Base-by-base conservation (phyloP, 2,113 vertebrate genomes). In the Melanotaenia duboulayi region DNA sequence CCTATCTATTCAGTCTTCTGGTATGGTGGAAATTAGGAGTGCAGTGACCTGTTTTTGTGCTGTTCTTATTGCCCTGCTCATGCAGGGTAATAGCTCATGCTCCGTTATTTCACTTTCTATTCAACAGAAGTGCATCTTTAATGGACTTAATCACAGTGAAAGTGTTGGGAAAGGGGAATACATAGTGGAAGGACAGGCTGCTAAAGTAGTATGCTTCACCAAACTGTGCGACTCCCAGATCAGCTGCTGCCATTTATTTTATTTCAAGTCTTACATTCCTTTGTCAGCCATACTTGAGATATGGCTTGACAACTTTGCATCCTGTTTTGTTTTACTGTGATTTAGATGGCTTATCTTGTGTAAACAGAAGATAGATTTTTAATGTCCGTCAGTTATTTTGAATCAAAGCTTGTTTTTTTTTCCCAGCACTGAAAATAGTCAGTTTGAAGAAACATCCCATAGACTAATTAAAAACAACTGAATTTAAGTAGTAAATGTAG, bases 261-360 rank as follows among this genome's bases (percentile, higher is more conserved):
- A 65, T 70, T 55, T 20, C 19, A n/a, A 63, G 37, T 51, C 74
- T 64, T 20, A 16, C 20, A 6, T 46, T 48, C 24, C 52, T 87
- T 80, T 71, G 57, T 50, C 22, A n/a, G 4, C 60, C 42, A 20
- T 22, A 37, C 24, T 68, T 68, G 37, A 83, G 82, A 73, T 81
- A 63, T 52, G 63, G 49, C 49, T 82, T 72, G 80, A 64, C 85
- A 85, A 71, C 51, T 58, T 67, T 65, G 52, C 60, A 80, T 88
- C 90, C 88, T 90, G 83, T 52, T 23, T 82, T 83, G 78, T 90
- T 83, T 81, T 71, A 67, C 76, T 82, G 65, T 56, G 65, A 87
- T 83, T 81, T 74, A 42, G 55, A 60, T 42, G 37, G 51, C 75
- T 86, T 87, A 90, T 90, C 88, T 81, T 69, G 76, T 81, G 81